phyloP scores from a whole-genome alignment of 64 coral and sea anemone species.

The Montipora capricornis region DNA sequence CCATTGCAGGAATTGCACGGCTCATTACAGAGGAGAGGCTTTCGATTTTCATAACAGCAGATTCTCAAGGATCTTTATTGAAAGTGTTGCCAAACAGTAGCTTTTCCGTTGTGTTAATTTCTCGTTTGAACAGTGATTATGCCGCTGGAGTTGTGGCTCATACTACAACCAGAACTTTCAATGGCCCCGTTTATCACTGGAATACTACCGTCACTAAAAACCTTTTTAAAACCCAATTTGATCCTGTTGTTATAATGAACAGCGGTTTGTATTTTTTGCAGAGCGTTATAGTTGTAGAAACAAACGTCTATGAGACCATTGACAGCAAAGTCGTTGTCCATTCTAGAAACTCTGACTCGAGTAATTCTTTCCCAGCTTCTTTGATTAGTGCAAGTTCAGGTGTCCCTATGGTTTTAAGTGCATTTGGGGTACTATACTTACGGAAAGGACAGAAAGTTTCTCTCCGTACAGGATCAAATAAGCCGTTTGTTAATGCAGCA shows the following conservation, averaged over 20 bases:
- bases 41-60: background rate
- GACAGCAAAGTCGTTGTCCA: too few relatives aligned
- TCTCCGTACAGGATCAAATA: background rate
- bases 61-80: background rate
- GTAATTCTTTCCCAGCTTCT: too few relatives aligned
- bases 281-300: background rate
- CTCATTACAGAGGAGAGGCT: background rate
- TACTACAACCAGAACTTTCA: accelerated
- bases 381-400: too few relatives aligned
- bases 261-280: constrained; percentile 21
- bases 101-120: constrained; percentile 25
- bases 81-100: constrained; percentile 28
- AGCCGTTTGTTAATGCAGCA: too few relatives aligned
- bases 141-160: background rate
- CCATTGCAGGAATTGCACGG: background rate
- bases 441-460: background rate
- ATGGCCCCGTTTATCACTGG: background rate
- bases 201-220: background rate
- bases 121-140: constrained; percentile 32
- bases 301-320: background rate
- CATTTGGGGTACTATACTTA: constrained; percentile 27
- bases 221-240: accelerated
- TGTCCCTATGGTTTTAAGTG: background rate
- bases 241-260: background rate
- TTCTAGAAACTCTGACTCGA: too few relatives aligned